A percentile compares a stretch with the other conserved stretches of the same genome.
phyloP scores from a whole-genome alignment of 2,797 vertebrate species.

The Leptoclinus maculatus region DNA sequence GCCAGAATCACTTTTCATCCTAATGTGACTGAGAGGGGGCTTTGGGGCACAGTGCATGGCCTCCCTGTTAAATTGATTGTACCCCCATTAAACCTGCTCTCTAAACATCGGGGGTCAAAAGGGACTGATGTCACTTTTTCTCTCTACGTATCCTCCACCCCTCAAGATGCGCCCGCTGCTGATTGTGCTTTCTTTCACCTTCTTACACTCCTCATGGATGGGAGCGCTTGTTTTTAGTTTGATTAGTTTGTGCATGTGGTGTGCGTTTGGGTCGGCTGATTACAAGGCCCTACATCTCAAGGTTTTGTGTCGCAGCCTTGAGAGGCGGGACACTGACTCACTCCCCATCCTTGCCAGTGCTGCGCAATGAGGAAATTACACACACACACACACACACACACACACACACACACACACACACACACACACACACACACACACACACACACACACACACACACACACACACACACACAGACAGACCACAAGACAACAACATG shows the following conservation, averaged over 20 bases:
- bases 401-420: constrained; percentile 39
- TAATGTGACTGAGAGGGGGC: constrained; percentile 14
- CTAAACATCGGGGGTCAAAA: constrained; percentile 42
- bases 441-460: constrained; percentile 36
- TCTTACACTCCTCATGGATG: background rate
- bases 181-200: constrained; percentile 12
- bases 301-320: constrained; percentile 35
- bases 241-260: constrained; percentile 29
- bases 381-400: constrained; percentile 36
- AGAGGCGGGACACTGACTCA: constrained; percentile 70
- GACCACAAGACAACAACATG: constrained; percentile 54
- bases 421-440: constrained; percentile 36
- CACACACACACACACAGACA: background rate
- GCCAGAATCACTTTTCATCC: constrained; percentile 35
- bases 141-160: background rate
- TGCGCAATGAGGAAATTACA: constrained; percentile 63
- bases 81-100: constrained; percentile 44
- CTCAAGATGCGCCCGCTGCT: background rate
- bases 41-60: constrained; percentile 10
- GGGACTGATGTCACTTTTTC: background rate
- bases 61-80: constrained; percentile 23
- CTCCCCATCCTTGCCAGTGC: constrained; percentile 64
- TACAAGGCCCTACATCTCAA: constrained; percentile 54
- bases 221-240: constrained; percentile 16
- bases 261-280: constrained; percentile 54